Conservation (phyloP, 2,888 invertebrate genomes). For the Cylindroiulus punctatus region DNA sequence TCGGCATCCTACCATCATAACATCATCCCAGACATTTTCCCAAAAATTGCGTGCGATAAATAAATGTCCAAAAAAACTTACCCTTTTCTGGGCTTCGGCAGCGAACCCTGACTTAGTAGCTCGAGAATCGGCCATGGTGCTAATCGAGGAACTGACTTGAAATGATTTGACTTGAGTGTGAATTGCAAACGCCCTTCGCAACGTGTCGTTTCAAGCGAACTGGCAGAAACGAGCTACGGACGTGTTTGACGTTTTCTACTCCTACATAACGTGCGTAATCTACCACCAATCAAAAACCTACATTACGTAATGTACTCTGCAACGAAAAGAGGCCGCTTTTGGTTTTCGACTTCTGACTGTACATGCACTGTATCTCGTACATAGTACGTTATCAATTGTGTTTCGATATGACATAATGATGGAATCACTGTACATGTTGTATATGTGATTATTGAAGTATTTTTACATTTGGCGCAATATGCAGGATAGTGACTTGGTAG, state of each 20-base stretch:
- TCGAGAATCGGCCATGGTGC: slow-evolving; percentile 81
- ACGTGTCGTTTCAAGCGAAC: neutral
- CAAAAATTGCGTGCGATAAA: neutral
- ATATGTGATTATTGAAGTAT: too few species aligned
- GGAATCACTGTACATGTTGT: too few species aligned
- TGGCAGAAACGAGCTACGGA: neutral
- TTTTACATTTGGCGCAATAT: too few species aligned
- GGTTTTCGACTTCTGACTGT: neutral
- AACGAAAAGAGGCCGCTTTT: slow-evolving; percentile 25
- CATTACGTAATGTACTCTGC: slow-evolving; percentile 32
- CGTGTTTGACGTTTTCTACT: neutral
- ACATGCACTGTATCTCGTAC: too few species aligned
- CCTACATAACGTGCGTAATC: slow-evolving; percentile 2
- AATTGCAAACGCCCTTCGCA: neutral
- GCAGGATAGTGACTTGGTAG: too few species aligned
- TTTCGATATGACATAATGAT: too few species aligned
- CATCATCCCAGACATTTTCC: too few species aligned
- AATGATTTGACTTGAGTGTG: neutral
- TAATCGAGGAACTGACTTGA: neutral
- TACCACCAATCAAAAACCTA: neutral
- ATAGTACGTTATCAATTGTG: too few species aligned
- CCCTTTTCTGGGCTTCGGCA: slow-evolving; percentile 94
- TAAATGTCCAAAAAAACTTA: slow-evolving; percentile 69
- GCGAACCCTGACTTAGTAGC: slow-evolving; percentile 94
- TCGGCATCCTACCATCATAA: too few species aligned